Conservation (phyloP, 1,140 invertebrate species). For the Camponotus pennsylvanicus region DNA sequence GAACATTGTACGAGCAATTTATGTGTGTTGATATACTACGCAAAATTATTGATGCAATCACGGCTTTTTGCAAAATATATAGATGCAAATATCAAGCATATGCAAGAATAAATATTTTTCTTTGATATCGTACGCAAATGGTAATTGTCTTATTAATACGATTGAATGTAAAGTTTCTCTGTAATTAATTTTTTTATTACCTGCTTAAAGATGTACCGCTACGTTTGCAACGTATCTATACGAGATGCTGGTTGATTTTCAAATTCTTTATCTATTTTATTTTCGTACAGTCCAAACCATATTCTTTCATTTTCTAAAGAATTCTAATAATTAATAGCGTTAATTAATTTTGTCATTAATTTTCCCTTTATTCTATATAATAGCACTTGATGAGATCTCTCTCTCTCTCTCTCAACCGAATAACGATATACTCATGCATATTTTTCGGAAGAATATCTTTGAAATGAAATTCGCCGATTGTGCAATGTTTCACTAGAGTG, state of each 20-base stretch:
- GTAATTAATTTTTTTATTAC: too few relatives aligned
- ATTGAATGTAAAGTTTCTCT: neutral
- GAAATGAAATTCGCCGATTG: conserved; percentile 34
- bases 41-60: neutral
- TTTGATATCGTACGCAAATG: neutral
- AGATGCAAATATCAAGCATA: neutral
- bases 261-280: too few relatives aligned
- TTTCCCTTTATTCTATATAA: neutral
- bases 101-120: neutral
- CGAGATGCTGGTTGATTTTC: too few relatives aligned
- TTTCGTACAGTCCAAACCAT: too few relatives aligned
- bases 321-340: too few relatives aligned
- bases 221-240: too few relatives aligned
- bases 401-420: neutral
- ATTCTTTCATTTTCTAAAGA: too few relatives aligned
- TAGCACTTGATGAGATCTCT: neutral
- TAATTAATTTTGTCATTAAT: too few relatives aligned
- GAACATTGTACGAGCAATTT: neutral
- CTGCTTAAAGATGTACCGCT: too few relatives aligned
- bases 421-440: neutral
- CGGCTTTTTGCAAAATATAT: neutral
- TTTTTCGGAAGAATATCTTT: conserved; percentile 24
- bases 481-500: conserved; percentile 19
- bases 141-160: neutral
- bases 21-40: neutral